Evolutionary conservation across 2,797 vertebrate genomes (phyloP).

Genomic region (Chromis chromis): DNA sequence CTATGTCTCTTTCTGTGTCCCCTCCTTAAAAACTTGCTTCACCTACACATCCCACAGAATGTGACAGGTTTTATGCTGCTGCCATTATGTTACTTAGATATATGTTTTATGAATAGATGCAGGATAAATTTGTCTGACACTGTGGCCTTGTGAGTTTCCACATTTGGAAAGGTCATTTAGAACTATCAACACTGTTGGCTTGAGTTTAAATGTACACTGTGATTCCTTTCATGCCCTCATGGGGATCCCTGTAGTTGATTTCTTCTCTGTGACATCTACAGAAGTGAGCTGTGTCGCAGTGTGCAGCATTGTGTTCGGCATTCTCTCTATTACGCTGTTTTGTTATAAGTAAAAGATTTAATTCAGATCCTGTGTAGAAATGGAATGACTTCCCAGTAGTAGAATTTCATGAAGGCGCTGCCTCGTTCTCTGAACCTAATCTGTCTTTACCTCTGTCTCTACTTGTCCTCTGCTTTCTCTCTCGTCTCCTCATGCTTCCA

Average conservation of each 20-base stretch:
- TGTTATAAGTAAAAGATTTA: background rate
- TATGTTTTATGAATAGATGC: background rate
- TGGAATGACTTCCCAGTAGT: background rate
- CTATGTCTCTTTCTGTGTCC: background rate
- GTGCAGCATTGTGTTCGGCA: background rate
- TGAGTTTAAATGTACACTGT: background rate
- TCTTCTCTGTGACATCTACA: background rate
- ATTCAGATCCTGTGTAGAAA: background rate
- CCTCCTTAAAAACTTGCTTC: background rate
- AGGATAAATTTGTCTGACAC: background rate
- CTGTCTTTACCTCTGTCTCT: background rate
- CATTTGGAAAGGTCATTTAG: background rate
- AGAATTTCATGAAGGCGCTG: background rate
- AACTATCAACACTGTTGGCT: background rate
- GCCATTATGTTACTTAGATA: background rate
- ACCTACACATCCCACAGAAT: background rate
- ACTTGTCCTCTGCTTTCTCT: conserved; percentile 5
- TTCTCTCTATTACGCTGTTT: background rate
- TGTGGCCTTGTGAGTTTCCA: background rate
- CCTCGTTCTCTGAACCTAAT: background rate
- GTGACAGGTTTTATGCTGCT: background rate
- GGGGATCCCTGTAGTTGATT: background rate
- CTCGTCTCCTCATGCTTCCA: conserved; percentile 1
- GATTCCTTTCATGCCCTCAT: background rate
- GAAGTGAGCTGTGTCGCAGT: conserved; percentile 2